A percentile compares a stretch with the other conserved stretches of the same genome.
phyloP scores from a whole-genome alignment of 2,113 vertebrate species.

The Halcyon senegalensis region DNA sequence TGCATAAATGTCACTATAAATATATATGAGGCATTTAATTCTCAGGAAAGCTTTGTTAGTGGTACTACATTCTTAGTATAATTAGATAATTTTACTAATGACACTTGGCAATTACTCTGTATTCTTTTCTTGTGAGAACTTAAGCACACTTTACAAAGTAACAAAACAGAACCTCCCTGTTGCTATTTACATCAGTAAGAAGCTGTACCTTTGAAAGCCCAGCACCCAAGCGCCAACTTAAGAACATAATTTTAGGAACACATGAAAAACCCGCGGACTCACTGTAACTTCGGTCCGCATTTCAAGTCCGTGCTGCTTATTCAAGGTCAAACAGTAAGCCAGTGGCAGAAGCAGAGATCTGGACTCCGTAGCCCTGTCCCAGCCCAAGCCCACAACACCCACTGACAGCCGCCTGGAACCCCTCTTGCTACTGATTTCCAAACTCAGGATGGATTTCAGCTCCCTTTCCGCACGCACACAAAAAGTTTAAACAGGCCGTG shows the following conservation, averaged over 20 bases:
- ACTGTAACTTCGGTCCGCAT: not conserved
- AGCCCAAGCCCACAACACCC: not conserved
- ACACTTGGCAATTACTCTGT: not conserved
- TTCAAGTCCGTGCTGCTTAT: not conserved
- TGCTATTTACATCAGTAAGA: not conserved
- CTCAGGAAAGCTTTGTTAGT: not conserved
- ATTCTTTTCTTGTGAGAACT: not conserved
- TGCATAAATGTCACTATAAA: not conserved
- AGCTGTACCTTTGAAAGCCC: not conserved
- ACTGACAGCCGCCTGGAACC: not conserved
- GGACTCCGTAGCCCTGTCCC: not conserved
- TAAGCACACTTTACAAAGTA: not conserved
- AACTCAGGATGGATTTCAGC: not conserved
- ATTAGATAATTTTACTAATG: conserved; percentile 19
- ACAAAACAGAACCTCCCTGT: not conserved
- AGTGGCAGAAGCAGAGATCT: not conserved
- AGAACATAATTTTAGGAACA: not conserved
- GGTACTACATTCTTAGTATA: not conserved
- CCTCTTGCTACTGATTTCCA: not conserved
- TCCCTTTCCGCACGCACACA: not conserved
- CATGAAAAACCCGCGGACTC: not conserved
- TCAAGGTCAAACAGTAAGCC: not conserved
- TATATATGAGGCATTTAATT: not conserved
- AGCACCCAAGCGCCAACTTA: not conserved
- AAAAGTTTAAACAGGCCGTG: not conserved